Conservation (phyloP, 37 sponge, comb jelly and placozoan species). For the Tethya wilhelma region DNA sequence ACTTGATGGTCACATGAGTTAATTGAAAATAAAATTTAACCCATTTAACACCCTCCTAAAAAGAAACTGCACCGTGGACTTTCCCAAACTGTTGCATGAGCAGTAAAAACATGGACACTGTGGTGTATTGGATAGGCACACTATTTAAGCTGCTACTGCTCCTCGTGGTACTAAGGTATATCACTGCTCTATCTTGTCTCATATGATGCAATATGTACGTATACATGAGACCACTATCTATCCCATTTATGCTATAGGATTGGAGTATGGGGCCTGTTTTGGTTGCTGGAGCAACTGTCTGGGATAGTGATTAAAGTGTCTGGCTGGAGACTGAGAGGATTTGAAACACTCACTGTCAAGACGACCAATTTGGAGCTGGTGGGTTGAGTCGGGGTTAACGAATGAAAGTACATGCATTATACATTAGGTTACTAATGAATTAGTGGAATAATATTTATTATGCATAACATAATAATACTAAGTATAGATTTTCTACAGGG, state of each 20-base stretch:
- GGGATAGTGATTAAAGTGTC: constrained; percentile 19
- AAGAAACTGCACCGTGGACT: not conserved
- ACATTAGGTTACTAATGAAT: too few species aligned
- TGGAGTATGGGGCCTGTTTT: constrained; percentile 51
- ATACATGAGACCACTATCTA: too few species aligned
- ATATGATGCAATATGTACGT: too few species aligned
- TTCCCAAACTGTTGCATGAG: too few species aligned
- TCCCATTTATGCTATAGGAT: constrained; percentile 15
- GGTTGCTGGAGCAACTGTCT: constrained; percentile 30
- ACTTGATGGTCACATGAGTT: constrained; percentile 28
- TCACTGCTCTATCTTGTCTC: too few species aligned
- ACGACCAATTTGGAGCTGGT: constrained; percentile 51
- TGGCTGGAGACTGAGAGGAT: constrained; percentile 46
- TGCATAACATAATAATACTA: too few species aligned
- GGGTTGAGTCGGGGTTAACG: not conserved
- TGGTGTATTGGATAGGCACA: constrained; percentile 47
- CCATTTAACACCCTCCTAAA: not conserved
- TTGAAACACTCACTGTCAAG: constrained; percentile 17
- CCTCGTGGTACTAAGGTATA: constrained; percentile 54
- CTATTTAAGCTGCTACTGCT: constrained; percentile 25
- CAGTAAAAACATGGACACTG: constrained; percentile 15
- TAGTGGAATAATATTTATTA: too few species aligned
- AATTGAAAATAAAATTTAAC: not conserved
- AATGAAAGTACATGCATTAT: too few species aligned
- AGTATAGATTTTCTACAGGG: too few species aligned